Evolutionary conservation across 2,888 invertebrate species (phyloP).

Genomic region (Clitarchus hookeri): DNA sequence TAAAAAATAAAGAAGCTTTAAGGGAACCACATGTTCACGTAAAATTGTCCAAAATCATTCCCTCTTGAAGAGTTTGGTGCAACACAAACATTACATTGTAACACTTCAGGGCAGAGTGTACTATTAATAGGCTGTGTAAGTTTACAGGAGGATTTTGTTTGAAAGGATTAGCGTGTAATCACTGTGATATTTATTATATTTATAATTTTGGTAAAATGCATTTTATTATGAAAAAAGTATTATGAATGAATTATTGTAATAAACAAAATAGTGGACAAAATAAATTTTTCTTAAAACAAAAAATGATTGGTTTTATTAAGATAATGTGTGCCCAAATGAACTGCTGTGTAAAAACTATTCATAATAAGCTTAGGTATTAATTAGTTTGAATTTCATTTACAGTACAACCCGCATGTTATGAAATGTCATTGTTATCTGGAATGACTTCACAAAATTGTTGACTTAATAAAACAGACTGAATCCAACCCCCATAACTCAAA

Average conservation of each 20-base stretch:
- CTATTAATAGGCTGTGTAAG: conserved; percentile 4
- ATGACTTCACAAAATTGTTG: too few relatives aligned
- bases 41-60: background rate
- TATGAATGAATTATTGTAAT: conserved; percentile 3
- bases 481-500: too few relatives aligned
- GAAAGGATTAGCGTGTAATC: background rate
- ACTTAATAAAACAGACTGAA: too few relatives aligned
- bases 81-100: background rate
- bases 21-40: background rate
- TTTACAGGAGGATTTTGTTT: conserved; percentile 6
- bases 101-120: background rate
- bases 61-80: background rate
- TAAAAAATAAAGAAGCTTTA: background rate
- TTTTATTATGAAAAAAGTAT: conserved; percentile 22
- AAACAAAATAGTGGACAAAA: background rate
- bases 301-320: background rate
- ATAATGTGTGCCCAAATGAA: too few relatives aligned
- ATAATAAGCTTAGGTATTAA: too few relatives aligned
- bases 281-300: background rate
- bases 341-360: too few relatives aligned
- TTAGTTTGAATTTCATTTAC: too few relatives aligned
- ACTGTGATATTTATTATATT: conserved; percentile 19
- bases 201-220: conserved; percentile 5
- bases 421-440: too few relatives aligned
- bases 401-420: too few relatives aligned